These are phyloP conservation scores for Onychomys torridus DNA, from an alignment of 2,797 vertebrate genomes.

Conservation along the genomic window DNA sequence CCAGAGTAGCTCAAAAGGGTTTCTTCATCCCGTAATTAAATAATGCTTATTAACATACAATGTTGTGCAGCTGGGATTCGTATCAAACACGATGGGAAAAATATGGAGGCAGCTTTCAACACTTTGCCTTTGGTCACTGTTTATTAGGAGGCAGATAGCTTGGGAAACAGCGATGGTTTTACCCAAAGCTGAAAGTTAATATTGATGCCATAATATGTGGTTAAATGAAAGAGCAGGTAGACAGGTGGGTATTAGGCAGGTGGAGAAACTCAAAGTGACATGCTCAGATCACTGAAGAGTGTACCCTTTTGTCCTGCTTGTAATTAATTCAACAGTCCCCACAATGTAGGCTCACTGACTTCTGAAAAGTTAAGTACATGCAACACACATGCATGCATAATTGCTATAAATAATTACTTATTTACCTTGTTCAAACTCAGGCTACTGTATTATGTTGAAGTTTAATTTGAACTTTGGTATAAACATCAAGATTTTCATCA, in stretches of 20 bases:
- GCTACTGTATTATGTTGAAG: slow-evolving; percentile 61
- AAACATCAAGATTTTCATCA: slow-evolving; percentile 79
- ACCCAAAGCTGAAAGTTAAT: slow-evolving; percentile 64
- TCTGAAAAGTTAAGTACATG: slow-evolving; percentile 71
- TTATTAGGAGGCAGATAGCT: slow-evolving; percentile 85
- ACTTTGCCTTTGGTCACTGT: slow-evolving; percentile 49
- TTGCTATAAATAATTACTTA: slow-evolving; percentile 80
- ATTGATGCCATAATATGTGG: slow-evolving; percentile 78
- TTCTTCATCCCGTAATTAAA: slow-evolving; percentile 92
- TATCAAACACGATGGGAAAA: slow-evolving; percentile 77
- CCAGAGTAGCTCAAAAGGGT: slow-evolving; percentile 85
- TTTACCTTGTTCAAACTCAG: slow-evolving; percentile 77
- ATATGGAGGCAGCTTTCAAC: slow-evolving; percentile 71
- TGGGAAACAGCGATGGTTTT: slow-evolving; percentile 83
- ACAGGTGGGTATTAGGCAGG: slow-evolving; percentile 86
- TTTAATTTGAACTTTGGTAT: slow-evolving; percentile 78
- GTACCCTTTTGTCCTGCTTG: slow-evolving; percentile 77
- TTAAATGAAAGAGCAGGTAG: slow-evolving; percentile 76
- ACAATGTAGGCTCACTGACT: slow-evolving; percentile 73
- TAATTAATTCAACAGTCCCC: slow-evolving; percentile 82
- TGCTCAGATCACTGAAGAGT: slow-evolving; percentile 84
- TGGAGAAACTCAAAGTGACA: slow-evolving; percentile 85
- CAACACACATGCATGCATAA: background rate
- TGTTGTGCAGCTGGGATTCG: slow-evolving; percentile 75
- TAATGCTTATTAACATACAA: slow-evolving; percentile 87